These are phyloP conservation scores for Todiramphus chloris DNA, from an alignment of 2,113 vertebrate species.

Conservation along the genomic window DNA sequence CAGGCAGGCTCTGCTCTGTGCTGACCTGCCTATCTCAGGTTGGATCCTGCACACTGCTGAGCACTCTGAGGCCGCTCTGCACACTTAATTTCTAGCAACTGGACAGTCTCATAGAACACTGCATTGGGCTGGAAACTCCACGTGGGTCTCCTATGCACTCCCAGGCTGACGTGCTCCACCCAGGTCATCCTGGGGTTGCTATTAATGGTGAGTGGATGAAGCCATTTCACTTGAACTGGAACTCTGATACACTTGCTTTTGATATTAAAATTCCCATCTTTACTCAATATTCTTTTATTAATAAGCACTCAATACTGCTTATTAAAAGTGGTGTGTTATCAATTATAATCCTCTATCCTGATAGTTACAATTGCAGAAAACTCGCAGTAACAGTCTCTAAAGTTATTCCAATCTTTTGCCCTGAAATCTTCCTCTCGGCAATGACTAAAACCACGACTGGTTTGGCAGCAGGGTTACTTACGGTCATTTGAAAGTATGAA, in stretches of 20 bases:
- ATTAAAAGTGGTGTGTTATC: background rate
- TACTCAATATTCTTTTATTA: background rate
- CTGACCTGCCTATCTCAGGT: background rate
- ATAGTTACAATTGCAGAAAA: background rate
- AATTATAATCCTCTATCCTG: background rate
- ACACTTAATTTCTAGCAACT: background rate
- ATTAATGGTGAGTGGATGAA: background rate
- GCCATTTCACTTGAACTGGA: background rate
- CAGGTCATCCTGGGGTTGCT: background rate
- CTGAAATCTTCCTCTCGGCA: background rate
- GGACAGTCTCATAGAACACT: background rate
- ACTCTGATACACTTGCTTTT: background rate
- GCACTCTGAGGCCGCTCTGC: background rate
- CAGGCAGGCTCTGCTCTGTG: background rate
- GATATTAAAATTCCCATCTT: background rate
- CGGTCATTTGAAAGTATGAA: background rate
- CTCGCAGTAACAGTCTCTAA: background rate
- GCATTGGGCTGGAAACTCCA: background rate
- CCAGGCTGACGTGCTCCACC: background rate
- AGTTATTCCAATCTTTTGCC: background rate
- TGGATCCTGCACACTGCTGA: background rate
- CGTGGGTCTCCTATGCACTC: background rate
- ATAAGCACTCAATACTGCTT: background rate
- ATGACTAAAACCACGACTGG: background rate
- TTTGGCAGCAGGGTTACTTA: background rate